Evolutionary conservation across 2,113 vertebrate genomes (phyloP).

Genomic region (Alectura lathami): DNA sequence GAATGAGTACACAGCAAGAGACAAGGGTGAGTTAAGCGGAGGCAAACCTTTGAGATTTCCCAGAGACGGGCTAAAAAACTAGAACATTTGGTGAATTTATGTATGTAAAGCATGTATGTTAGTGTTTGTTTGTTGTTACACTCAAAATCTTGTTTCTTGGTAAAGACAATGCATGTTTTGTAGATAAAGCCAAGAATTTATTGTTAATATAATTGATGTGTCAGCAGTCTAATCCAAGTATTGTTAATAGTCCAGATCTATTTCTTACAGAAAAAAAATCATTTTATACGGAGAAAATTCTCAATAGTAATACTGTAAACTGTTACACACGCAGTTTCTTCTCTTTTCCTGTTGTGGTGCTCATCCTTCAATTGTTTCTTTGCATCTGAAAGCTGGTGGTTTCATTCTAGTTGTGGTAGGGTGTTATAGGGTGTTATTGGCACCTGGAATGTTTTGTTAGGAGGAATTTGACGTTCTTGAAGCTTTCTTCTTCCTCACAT

Average conservation of each 20-base stretch:
- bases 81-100: background rate
- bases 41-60: background rate
- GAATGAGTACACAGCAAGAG: background rate
- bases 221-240: background rate
- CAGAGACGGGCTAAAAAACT: background rate
- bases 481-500: background rate
- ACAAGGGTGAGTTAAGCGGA: background rate
- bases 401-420: background rate
- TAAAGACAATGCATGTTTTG: background rate
- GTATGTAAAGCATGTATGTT: background rate
- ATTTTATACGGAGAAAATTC: background rate
- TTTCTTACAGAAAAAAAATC: background rate
- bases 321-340: background rate
- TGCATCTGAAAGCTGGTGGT: background rate
- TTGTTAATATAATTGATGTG: background rate
- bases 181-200: background rate
- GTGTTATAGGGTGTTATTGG: background rate
- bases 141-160: background rate
- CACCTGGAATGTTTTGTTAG: background rate
- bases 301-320: background rate
- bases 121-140: background rate
- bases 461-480: background rate
- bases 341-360: background rate
- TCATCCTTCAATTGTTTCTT: background rate
- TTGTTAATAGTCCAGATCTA: background rate